Conservation (phyloP, 2,797 vertebrate genomes). For the Pantherophis alleghaniensis region DNA sequence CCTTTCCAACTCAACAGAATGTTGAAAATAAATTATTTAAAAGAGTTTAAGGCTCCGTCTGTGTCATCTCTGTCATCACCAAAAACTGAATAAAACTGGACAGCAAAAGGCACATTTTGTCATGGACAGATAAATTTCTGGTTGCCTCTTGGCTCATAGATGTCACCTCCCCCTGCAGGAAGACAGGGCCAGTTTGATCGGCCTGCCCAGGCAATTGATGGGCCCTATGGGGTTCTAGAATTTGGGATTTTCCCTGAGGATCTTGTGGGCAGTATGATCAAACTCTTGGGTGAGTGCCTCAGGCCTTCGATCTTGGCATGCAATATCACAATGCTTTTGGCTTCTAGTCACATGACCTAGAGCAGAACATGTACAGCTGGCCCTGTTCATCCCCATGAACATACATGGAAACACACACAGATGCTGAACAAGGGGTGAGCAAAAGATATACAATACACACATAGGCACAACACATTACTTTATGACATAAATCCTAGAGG, state of each 20-base stretch:
- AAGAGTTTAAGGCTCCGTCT: background rate
- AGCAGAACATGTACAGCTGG: background rate
- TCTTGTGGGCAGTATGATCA: background rate
- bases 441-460: background rate
- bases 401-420: background rate
- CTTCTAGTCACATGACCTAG: background rate
- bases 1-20: background rate
- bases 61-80: background rate
- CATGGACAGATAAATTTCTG: background rate
- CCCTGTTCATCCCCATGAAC: background rate
- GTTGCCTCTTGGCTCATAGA: background rate
- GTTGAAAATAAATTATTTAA: background rate
- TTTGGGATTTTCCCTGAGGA: background rate
- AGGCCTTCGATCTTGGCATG: background rate
- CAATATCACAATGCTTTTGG: background rate
- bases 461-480: background rate
- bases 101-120: background rate
- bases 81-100: background rate
- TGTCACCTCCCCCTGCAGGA: background rate
- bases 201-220: background rate
- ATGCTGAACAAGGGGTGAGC: background rate
- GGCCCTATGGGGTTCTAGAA: background rate
- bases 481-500: background rate
- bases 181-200: background rate
- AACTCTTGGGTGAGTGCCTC: background rate